Evolutionary conservation across 2,797 vertebrate species (phyloP), one percentile per base, ranked within the genome.

Genomic region (Acanthurus leucopareius): DNA sequence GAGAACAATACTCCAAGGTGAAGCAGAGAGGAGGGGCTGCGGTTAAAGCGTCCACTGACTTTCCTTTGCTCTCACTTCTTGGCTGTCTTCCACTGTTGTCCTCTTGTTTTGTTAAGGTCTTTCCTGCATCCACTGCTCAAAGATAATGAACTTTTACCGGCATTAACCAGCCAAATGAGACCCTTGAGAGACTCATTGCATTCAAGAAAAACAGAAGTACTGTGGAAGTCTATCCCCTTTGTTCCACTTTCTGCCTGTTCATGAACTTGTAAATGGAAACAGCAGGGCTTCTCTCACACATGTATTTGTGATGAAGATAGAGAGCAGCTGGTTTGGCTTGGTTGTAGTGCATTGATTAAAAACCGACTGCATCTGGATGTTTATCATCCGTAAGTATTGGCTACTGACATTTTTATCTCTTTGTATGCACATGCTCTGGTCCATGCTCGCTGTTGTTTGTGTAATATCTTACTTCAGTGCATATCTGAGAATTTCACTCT

Each of bases 21-120:
- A 87, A 84, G 79, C 75, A 67, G 47, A 61, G 88, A 88, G 91
- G 88, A 82, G 87, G 68, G 86, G 82, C 79, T 38, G 70, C 79
- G 48, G 81, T 87, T 79, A 89, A 86, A 83, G 86, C 80, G 64
- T 86, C 82, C 73, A 25, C 56, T 71, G 81, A 67, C 75, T 93
- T 93, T 81, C 90, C 85, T 91, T 80, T 85, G 80, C 82, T 67
- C 77, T 69, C 57, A 42, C 61, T 65, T 68, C 88, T 93, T 95
- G 94, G 94, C 93, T 61, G 1, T 62, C 57, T 64, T 93, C 93
- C 94, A 94, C 92, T 91, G 87, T 95, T 95, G 93, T 94, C 86
- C 82, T 86, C 67, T 77, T 91, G 85, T 91, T 89, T 90, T 89
- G 79, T 68, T 42, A 88, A 83, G 85, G 79, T 75, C 86, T 89